phyloP scores from a whole-genome alignment of 1,140 invertebrate species.

The Yoshiicerus persimilis region DNA sequence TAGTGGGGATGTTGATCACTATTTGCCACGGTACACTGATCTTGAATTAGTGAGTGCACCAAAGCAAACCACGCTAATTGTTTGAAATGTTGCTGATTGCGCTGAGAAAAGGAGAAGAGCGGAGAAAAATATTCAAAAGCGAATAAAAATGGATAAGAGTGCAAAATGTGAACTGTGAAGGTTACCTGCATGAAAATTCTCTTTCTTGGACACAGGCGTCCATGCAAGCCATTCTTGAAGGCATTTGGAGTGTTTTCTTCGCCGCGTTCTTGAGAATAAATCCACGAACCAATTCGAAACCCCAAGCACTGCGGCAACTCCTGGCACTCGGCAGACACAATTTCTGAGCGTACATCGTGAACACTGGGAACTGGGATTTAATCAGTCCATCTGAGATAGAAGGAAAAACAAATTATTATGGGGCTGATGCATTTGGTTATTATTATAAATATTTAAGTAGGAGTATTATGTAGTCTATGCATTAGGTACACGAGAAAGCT shows the following conservation, averaged over 20 bases:
- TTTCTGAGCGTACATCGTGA: slow-evolving; percentile 61
- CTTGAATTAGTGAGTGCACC: background rate
- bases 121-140: background rate
- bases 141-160: background rate
- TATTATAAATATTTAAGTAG: background rate
- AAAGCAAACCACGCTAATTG: background rate
- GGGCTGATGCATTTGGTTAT: background rate
- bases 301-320: slow-evolving; percentile 55
- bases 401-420: slow-evolving; percentile 7
- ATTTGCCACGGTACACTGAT: background rate
- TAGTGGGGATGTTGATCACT: no score
- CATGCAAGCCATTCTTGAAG: slow-evolving; percentile 54
- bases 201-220: slow-evolving; percentile 56
- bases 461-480: no score
- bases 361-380: slow-evolving; percentile 60
- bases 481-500: background rate
- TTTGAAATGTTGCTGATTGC: background rate
- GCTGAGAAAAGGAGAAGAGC: background rate
- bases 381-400: slow-evolving; percentile 53
- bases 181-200: slow-evolving; percentile 58
- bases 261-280: slow-evolving; percentile 48
- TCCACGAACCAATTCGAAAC: slow-evolving; percentile 57
- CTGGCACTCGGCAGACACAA: slow-evolving; percentile 53
- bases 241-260: slow-evolving; percentile 51
- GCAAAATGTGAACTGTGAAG: background rate